Evolutionary conservation across 2,888 invertebrate species (phyloP).

Genomic region (Strigamia transsilvanica): DNA sequence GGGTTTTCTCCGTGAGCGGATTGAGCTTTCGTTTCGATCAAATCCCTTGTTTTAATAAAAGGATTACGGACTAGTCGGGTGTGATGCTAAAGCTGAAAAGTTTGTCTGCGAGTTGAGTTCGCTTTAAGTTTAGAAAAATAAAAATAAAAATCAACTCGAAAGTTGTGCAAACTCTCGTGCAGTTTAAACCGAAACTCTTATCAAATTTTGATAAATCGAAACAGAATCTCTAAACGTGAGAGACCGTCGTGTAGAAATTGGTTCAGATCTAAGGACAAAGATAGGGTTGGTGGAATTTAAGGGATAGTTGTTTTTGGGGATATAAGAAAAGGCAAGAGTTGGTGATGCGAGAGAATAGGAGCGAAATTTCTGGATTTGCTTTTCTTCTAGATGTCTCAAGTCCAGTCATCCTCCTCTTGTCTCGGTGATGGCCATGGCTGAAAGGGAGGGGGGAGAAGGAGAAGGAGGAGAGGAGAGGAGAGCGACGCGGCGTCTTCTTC

Average conservation of each 20-base stretch:
- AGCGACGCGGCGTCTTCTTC: not conserved
- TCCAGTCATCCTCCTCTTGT: slow-evolving; percentile 13
- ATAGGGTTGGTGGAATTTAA: not conserved
- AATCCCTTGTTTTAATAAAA: slow-evolving; percentile 46
- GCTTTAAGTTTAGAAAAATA: too few species aligned
- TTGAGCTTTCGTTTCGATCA: slow-evolving; percentile 39
- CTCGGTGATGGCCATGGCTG: not conserved
- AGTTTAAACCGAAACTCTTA: not conserved
- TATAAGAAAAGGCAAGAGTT: slow-evolving; percentile 39
- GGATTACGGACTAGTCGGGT: slow-evolving; percentile 17
- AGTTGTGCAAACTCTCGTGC: too few species aligned
- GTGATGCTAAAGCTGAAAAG: slow-evolving; percentile 37
- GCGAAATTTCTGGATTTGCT: slow-evolving; percentile 42
- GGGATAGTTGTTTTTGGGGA: slow-evolving; percentile 18
- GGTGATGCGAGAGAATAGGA: slow-evolving; percentile 34
- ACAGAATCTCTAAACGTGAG: not conserved
- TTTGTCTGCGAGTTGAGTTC: too few species aligned
- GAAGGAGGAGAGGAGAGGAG: not conserved
- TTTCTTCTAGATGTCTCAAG: slow-evolving; percentile 44
- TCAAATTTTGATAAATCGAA: not conserved
- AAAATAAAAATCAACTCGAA: too few species aligned
- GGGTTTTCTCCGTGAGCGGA: slow-evolving; percentile 25
- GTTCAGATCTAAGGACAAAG: slow-evolving; percentile 5
- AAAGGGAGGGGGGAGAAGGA: slow-evolving; percentile 1
- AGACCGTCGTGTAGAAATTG: slow-evolving; percentile 16